phyloP scores from a whole-genome alignment of 2,113 vertebrate genomes.

The Struthidea cinerea region DNA sequence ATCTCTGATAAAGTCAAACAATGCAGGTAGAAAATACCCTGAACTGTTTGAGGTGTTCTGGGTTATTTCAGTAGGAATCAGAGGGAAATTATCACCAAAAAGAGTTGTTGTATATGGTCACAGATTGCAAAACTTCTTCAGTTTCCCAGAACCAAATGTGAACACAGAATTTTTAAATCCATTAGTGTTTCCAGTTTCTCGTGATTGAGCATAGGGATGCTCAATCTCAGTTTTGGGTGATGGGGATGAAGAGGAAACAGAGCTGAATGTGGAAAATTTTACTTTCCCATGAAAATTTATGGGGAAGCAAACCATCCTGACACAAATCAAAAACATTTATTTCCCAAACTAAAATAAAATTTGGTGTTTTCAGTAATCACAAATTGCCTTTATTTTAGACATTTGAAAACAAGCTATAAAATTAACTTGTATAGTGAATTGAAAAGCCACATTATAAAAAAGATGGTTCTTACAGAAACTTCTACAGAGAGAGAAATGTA shows the following conservation, averaged over 20 bases:
- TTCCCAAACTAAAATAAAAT: background rate
- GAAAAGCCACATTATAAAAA: background rate
- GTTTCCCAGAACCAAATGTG: background rate
- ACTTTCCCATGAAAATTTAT: background rate
- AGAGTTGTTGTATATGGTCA: background rate
- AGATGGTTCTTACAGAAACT: background rate
- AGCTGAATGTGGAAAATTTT: background rate
- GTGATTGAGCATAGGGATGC: background rate
- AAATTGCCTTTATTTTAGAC: background rate
- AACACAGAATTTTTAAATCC: background rate
- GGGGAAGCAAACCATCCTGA: background rate
- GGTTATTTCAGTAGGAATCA: background rate
- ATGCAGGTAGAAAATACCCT: background rate
- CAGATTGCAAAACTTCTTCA: background rate
- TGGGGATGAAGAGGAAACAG: background rate
- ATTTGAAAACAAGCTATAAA: background rate
- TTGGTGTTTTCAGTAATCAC: background rate
- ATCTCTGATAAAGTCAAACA: background rate
- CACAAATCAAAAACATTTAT: background rate
- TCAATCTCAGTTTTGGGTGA: background rate
- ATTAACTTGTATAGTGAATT: background rate
- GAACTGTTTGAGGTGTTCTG: background rate
- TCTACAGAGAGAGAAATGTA: background rate
- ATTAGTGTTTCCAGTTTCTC: background rate
- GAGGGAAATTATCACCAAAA: background rate